Conservation (phyloP, 2,888 invertebrate genomes). For the Trichopria drosophilae region DNA sequence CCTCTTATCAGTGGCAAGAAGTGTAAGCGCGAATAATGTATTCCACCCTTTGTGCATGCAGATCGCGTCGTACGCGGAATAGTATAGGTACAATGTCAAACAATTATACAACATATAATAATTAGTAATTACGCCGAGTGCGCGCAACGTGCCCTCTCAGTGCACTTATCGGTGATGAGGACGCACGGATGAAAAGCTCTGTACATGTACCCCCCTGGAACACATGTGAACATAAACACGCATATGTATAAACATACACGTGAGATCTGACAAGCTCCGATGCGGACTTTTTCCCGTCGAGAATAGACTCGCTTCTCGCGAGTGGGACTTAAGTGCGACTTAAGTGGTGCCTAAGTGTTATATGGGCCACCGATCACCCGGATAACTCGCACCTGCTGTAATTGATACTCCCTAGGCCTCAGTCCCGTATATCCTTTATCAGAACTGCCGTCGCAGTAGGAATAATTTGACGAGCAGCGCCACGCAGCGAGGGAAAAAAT, state of each 20-base stretch:
- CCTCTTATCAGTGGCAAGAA: conserved; percentile 27
- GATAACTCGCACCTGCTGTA: conserved; percentile 35
- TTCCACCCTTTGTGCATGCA: conserved; percentile 50
- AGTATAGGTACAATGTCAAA: conserved; percentile 45
- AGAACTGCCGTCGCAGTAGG: conserved; percentile 18
- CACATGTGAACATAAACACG: no score
- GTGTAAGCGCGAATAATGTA: conserved; percentile 52
- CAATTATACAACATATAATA: conserved; percentile 52
- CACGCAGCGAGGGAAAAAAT: no score
- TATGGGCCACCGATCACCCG: conserved; percentile 47
- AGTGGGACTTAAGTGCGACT: conserved; percentile 34
- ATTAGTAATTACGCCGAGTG: conserved; percentile 41
- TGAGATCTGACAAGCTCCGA: no score
- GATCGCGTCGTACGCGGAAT: conserved; percentile 39
- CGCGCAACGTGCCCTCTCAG: conserved; percentile 21
- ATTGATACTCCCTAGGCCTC: conserved; percentile 43
- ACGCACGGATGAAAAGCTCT: neutral
- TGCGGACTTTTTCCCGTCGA: conserved; percentile 12
- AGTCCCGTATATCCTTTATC: conserved; percentile 10
- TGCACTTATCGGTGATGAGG: neutral
- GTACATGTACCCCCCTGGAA: no score
- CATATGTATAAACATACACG: no score
- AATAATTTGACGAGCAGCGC: conserved; percentile 14
- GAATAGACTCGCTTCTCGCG: neutral
- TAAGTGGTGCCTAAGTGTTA: conserved; percentile 45